phyloP scores from a whole-genome alignment of 2,888 invertebrate genomes.

The Dasypogon diadema region DNA sequence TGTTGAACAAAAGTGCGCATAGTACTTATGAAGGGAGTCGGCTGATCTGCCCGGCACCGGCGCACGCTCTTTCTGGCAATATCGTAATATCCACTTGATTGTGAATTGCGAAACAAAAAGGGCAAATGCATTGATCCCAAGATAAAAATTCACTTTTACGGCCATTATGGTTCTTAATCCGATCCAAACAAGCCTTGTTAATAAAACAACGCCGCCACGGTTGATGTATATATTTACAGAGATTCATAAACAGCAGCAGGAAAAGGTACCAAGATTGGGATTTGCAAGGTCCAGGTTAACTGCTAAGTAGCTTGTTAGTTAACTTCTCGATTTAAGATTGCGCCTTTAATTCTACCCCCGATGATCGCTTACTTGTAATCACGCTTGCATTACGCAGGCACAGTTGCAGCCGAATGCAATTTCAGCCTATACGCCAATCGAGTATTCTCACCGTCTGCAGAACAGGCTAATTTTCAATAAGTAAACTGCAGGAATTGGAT shows the following conservation, averaged over 20 bases:
- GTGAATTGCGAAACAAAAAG: conserved; percentile 7
- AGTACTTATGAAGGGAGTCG: conserved; percentile 6
- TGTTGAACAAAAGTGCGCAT: conserved; percentile 41
- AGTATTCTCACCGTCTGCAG: conserved; percentile 10
- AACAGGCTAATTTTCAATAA: conserved; percentile 23
- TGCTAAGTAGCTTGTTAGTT: conserved; percentile 40
- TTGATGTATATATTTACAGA: background rate
- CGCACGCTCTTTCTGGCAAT: conserved; percentile 33
- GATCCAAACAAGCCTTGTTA: conserved; percentile 44
- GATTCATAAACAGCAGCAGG: conserved; percentile 21
- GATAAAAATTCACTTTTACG: conserved; percentile 50
- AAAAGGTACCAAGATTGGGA: conserved; percentile 27
- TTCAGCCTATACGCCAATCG: conserved; percentile 14
- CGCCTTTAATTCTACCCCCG: conserved; percentile 27
- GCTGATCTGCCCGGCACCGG: background rate
- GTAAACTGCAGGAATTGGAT: conserved; percentile 1
- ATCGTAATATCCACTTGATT: conserved; percentile 38
- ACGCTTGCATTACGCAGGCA: conserved; percentile 29
- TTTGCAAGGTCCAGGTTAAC: conserved; percentile 25
- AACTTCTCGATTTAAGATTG: conserved; percentile 34
- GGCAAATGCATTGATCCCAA: background rate
- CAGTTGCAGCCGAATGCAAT: conserved; percentile 26
- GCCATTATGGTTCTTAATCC: conserved; percentile 49
- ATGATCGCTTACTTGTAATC: conserved; percentile 46
- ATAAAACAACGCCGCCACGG: conserved; percentile 9